phyloP scores from a whole-genome alignment of 2,888 invertebrate genomes.

The Teinopalpus imperialis region DNA sequence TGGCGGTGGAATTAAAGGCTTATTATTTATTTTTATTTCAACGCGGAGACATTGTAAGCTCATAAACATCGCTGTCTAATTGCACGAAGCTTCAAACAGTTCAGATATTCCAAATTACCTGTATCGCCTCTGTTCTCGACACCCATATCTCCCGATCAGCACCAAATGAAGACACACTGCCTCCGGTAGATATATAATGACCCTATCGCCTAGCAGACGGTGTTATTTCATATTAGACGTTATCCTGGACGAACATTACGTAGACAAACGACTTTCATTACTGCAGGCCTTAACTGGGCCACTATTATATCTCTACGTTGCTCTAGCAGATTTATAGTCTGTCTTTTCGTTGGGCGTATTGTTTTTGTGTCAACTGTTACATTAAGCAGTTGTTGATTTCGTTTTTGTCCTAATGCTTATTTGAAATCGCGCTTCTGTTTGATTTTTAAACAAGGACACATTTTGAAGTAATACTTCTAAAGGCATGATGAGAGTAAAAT shows the following conservation, averaged over 20 bases:
- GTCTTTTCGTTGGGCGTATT: conserved; percentile 11
- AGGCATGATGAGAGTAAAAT: too few species aligned
- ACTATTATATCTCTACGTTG: conserved; percentile 31
- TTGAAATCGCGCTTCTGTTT: too few species aligned
- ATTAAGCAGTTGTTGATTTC: too few species aligned
- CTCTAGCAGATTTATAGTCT: conserved; percentile 30
- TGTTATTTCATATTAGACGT: conserved; percentile 72
- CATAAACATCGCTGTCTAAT: too few species aligned
- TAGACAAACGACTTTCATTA: conserved; percentile 71
- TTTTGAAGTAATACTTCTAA: too few species aligned
- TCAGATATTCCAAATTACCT: conserved; percentile 22
- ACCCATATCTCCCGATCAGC: conserved; percentile 63
- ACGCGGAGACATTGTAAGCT: too few species aligned
- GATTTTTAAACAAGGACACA: too few species aligned
- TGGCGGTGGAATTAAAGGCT: too few species aligned
- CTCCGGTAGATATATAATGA: conserved; percentile 53
- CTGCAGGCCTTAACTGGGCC: conserved; percentile 35
- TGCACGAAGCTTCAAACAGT: too few species aligned
- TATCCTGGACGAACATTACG: conserved; percentile 67
- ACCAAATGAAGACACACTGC: conserved; percentile 42
- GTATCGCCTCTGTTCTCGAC: conserved; percentile 21
- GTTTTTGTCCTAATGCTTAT: too few species aligned
- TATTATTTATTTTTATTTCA: too few species aligned
- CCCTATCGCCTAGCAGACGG: conserved; percentile 48
- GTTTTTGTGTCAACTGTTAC: conserved; percentile 11